These are phyloP conservation scores for Hydrocynus forskahlii DNA, from an alignment of 2,797 vertebrate genomes.

Conservation along the genomic window DNA sequence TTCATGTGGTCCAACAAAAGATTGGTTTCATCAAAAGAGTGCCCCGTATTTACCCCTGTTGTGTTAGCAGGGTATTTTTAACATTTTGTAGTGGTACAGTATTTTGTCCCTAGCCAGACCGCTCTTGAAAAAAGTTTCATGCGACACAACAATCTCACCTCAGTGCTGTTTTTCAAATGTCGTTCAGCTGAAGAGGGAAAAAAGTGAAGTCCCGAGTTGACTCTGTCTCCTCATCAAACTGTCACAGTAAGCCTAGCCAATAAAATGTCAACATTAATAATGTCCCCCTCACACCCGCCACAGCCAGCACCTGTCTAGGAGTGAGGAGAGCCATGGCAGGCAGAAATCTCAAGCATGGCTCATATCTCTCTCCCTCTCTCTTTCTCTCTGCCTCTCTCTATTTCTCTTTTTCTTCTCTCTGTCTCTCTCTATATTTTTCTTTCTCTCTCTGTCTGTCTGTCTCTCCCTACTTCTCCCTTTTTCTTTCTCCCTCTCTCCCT, in stretches of 20 bases:
- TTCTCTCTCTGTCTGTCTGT: neutral
- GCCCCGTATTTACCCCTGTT: too few species aligned
- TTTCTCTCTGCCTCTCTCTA: neutral
- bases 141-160: neutral
- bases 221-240: neutral
- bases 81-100: too few species aligned
- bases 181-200: neutral
- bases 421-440: too few species aligned
- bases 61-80: too few species aligned
- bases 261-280: slow-evolving; percentile 2
- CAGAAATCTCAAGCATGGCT: neutral
- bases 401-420: too few species aligned
- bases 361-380: neutral
- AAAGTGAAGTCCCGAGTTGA: neutral
- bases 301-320: slow-evolving; percentile 11
- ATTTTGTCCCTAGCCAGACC: too few species aligned
- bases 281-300: neutral
- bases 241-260: neutral
- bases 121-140: too few species aligned
- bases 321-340: neutral
- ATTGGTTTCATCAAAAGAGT: too few species aligned
- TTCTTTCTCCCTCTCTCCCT: neutral
- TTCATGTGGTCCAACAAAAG: too few species aligned
- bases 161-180: neutral
- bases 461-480: neutral